Evolutionary conservation across 2,797 vertebrate genomes (phyloP).

Genomic region (Sandelia bainsii): DNA sequence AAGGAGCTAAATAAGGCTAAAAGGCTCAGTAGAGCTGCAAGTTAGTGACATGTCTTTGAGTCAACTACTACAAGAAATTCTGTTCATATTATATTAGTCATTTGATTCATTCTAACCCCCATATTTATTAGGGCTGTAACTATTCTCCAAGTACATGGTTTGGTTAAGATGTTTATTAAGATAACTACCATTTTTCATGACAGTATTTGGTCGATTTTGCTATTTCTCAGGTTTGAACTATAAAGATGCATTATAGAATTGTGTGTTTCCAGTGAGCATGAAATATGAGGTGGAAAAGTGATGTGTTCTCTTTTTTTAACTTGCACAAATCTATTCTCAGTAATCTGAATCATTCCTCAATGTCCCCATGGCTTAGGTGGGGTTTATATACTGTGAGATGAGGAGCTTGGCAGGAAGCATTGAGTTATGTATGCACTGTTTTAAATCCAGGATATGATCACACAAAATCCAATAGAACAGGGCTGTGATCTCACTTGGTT

Average conservation of each 20-base stretch:
- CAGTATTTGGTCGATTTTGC: neutral
- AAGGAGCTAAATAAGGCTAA: neutral
- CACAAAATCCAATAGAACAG: constrained; percentile 14
- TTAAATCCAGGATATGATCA: constrained; percentile 50
- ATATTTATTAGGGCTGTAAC: no score
- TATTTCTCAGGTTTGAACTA: neutral
- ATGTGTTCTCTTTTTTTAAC: constrained; percentile 16
- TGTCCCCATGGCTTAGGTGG: constrained; percentile 70
- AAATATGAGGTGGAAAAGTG: constrained; percentile 13
- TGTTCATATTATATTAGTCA: no score
- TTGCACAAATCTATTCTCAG: constrained; percentile 58
- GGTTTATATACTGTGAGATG: constrained; percentile 39
- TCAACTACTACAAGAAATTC: no score
- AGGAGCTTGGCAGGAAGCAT: constrained; percentile 43
- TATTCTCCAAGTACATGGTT: no score
- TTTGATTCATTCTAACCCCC: no score
- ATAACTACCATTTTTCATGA: no score
- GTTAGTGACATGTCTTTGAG: no score
- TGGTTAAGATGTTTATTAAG: no score
- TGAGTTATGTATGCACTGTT: constrained; percentile 17
- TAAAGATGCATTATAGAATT: neutral
- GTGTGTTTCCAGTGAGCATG: neutral
- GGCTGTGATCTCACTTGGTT: constrained; percentile 20
- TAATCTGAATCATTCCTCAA: constrained; percentile 50
- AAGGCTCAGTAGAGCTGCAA: no score